These are phyloP conservation scores for Chionodraco myersi DNA, from an alignment of 2,113 vertebrate genomes.

Conservation along the genomic window DNA sequence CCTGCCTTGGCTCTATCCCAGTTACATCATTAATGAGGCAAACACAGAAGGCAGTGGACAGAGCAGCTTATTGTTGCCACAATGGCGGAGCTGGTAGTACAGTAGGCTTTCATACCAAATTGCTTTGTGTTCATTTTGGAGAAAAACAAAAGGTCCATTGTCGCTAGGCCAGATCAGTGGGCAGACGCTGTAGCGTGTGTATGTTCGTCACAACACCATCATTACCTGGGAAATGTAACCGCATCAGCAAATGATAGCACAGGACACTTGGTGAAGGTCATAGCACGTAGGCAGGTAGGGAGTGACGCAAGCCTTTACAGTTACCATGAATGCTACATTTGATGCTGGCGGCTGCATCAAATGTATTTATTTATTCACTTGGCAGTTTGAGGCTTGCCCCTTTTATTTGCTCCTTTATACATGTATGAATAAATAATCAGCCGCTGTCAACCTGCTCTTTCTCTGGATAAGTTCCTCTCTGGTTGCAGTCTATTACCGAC, in stretches of 20 bases:
- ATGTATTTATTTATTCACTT: slow-evolving; percentile 27
- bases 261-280: slow-evolving; percentile 72
- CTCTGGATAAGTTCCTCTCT: slow-evolving; percentile 17
- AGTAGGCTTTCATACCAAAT: slow-evolving; percentile 27
- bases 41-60: slow-evolving; percentile 37
- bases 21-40: slow-evolving; percentile 68
- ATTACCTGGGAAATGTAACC: slow-evolving; percentile 64
- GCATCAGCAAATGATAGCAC: slow-evolving; percentile 60
- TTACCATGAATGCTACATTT: slow-evolving; percentile 16
- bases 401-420: slow-evolving; percentile 32
- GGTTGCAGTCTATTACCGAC: slow-evolving; percentile 8
- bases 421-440: slow-evolving; percentile 22
- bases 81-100: slow-evolving; percentile 28
- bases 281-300: slow-evolving; percentile 29
- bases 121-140: slow-evolving; percentile 25
- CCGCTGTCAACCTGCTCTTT: slow-evolving; percentile 11
- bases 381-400: neutral
- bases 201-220: slow-evolving; percentile 31
- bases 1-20: slow-evolving; percentile 45
- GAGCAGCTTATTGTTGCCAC: slow-evolving; percentile 47
- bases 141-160: slow-evolving; percentile 25
- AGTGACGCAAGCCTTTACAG: slow-evolving; percentile 26
- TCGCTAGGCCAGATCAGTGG: slow-evolving; percentile 5
- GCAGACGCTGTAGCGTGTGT: neutral
- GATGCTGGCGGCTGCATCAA: slow-evolving; percentile 14